phyloP scores from a whole-genome alignment of 2,888 invertebrate genomes.

The Falcaria lacertinaria region DNA sequence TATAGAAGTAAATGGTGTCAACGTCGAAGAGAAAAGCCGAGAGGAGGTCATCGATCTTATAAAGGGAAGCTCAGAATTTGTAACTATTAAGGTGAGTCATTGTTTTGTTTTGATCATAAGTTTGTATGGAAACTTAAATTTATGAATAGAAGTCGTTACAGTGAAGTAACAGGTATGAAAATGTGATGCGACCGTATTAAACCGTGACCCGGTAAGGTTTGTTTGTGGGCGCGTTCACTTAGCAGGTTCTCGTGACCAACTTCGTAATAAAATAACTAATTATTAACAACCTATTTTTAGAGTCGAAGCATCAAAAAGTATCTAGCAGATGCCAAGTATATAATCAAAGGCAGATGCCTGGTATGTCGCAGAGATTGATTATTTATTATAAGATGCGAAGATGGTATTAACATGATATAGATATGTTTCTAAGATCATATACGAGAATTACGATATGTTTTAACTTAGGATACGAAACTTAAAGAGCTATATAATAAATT shows the following conservation, averaged over 20 bases:
- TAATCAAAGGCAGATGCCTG: too few species aligned
- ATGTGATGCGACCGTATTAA: conserved; percentile 4
- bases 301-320: neutral
- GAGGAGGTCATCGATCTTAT: conserved; percentile 97
- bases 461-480: too few species aligned
- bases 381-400: too few species aligned
- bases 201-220: conserved; percentile 1
- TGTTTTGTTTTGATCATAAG: neutral
- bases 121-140: conserved; percentile 2
- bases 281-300: neutral
- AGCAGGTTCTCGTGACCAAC: neutral
- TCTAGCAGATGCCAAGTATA: neutral
- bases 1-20: conserved; percentile 92
- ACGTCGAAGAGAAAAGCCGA: conserved; percentile 90
- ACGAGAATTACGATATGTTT: too few species aligned
- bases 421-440: too few species aligned
- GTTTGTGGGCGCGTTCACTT: conserved; percentile 1
- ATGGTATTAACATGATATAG: too few species aligned
- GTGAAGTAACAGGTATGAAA: conserved; percentile 5
- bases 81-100: conserved; percentile 88
- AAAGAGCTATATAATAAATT: too few species aligned
- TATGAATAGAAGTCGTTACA: conserved; percentile 4
- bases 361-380: too few species aligned
- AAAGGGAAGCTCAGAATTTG: conserved; percentile 89
- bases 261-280: neutral